These are phyloP conservation scores for Apodemus speciosus DNA, from an alignment of 2,113 vertebrate species.

Conservation along the genomic window DNA sequence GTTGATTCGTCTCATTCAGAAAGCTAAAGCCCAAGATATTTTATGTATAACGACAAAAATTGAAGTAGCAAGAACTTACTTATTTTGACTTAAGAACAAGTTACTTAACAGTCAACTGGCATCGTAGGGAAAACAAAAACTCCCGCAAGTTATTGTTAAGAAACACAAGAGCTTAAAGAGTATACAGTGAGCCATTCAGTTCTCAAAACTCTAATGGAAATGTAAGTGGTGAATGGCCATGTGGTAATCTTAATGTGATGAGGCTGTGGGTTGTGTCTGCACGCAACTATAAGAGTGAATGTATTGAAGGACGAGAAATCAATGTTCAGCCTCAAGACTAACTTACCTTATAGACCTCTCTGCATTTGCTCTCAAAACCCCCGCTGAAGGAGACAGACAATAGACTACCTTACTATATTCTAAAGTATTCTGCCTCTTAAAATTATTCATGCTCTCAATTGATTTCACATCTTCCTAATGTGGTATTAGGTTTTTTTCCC, in stretches of 20 bases:
- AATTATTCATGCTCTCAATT: constrained; percentile 27
- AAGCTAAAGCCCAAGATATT: not conserved
- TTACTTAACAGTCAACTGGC: not conserved
- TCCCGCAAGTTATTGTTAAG: not conserved
- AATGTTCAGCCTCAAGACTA: not conserved
- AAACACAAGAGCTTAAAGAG: not conserved
- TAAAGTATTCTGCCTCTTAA: constrained; percentile 29
- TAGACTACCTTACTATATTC: not conserved
- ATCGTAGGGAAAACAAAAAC: not conserved
- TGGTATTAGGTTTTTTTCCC: not conserved
- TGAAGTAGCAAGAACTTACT: not conserved
- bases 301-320: not conserved
- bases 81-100: constrained; percentile 1
- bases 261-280: not conserved
- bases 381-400: not conserved
- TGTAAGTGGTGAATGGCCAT: not conserved
- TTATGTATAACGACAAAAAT: not conserved
- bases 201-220: not conserved
- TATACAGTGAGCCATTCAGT: not conserved
- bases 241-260: not conserved
- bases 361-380: not conserved
- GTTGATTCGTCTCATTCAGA: not conserved
- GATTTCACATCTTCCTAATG: constrained; percentile 37
- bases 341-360: not conserved
- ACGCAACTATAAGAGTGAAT: not conserved